Evolutionary conservation across 2,113 vertebrate species (phyloP).

Genomic region (Spilogale gracilis): DNA sequence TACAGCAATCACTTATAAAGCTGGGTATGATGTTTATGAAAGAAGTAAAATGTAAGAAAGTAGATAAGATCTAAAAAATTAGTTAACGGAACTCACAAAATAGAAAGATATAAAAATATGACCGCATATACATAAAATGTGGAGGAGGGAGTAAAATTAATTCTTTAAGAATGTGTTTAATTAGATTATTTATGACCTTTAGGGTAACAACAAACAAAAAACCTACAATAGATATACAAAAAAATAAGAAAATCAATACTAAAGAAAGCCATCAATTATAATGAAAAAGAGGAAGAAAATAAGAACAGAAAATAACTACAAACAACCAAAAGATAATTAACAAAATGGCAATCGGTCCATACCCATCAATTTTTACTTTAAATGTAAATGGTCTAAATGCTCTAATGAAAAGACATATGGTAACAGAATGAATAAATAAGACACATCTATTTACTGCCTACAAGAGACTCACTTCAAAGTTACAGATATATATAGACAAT

Average conservation of each 20-base stretch:
- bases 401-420: not conserved
- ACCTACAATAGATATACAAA: not conserved
- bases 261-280: not conserved
- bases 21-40: not conserved
- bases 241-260: not conserved
- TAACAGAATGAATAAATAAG: not conserved
- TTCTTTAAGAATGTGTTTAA: not conserved
- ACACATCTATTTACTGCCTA: not conserved
- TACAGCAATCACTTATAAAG: not conserved
- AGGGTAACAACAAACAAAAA: not conserved
- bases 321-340: not conserved
- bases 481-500: not conserved
- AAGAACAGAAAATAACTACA: not conserved
- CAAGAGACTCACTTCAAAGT: not conserved
- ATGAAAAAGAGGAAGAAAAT: not conserved
- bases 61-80: not conserved
- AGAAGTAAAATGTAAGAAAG: not conserved
- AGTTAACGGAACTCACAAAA: not conserved
- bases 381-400: not conserved
- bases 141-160: not conserved
- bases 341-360: not conserved
- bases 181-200: not conserved
- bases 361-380: not conserved
- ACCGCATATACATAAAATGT: not conserved
- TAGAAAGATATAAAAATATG: not conserved